phyloP scores from a whole-genome alignment of 1,140 invertebrate genomes.

The Eriosoma lanigerum region DNA sequence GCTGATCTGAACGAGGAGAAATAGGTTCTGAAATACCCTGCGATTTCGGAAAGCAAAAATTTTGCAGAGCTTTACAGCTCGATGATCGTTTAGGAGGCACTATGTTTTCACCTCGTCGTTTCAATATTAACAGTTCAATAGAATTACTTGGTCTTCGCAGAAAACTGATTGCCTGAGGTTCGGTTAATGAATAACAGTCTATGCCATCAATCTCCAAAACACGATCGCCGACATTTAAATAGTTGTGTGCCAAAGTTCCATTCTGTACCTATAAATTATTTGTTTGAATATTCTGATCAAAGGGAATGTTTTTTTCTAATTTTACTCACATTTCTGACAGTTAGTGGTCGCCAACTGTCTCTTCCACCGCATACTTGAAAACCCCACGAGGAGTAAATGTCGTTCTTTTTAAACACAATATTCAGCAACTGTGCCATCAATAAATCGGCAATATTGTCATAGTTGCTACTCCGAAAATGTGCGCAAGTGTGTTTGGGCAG shows the following conservation, averaged over 20 bases:
- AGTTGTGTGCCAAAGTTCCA: constrained; percentile 53
- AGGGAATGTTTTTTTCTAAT: neutral
- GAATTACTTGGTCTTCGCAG: constrained; percentile 43
- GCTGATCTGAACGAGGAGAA: neutral
- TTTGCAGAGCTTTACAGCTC: constrained; percentile 38
- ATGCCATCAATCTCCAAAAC: constrained; percentile 53
- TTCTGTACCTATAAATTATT: constrained; percentile 49
- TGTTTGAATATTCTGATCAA: neutral
- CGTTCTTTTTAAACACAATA: constrained; percentile 55
- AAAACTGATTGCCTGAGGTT: constrained; percentile 48
- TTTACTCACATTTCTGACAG: constrained; percentile 53
- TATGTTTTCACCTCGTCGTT: constrained; percentile 40
- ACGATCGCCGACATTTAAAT: constrained; percentile 53
- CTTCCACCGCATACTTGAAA: constrained; percentile 53
- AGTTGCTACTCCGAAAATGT: constrained; percentile 18
- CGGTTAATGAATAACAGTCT: constrained; percentile 43
- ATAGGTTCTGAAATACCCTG: neutral
- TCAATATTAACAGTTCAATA: constrained; percentile 52
- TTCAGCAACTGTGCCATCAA: constrained; percentile 54
- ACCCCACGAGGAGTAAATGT: constrained; percentile 54
- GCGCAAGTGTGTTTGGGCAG: neutral
- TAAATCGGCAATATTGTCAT: neutral
- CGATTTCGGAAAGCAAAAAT: constrained; percentile 19
- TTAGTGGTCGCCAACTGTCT: constrained; percentile 52
- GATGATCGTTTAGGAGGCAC: constrained; percentile 42